Base-by-base conservation (phyloP, 1,140 invertebrate genomes). In the Antheraea mylitta region DNA sequence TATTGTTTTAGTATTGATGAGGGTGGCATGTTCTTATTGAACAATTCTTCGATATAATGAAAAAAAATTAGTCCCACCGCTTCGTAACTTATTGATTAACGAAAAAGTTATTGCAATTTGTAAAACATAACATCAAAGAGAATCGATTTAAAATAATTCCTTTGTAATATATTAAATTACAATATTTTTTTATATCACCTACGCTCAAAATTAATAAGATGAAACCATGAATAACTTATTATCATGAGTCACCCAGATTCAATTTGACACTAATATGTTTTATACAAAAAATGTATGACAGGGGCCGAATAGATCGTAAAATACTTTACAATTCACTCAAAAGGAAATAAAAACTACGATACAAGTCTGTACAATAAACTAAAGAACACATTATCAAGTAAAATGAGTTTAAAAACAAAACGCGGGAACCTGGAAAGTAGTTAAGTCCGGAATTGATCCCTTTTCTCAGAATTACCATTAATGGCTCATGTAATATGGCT, bases 401-500 rank as follows among this genome's bases (percentile, higher is more conserved):
- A 64, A 64, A 64, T 18, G 16, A 64, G 16, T 13, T 6, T 37
- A 58, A 64, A 64, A 69, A 64, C 53, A 7, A n/a, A 45, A 61
- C 22, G 10, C 30, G 13, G 10, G 48, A 67, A 64, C 67, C 70
- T 13, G 9, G 38, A 42, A 30, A 61, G 64, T 67, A 16, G 62
- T 72, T 75, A 72, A 38, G 36, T 18, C 6, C 36, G n/a, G 71
- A 72, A 66, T 73, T 62, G 66, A 42, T 42, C n/a, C 6, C 8
- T 63, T 73, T 68, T 70, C 68, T 67, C 45, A 71, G 70, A 71
- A 71, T 16, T 10, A 16, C 9, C 18, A 30, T 38, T 58, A 58
- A 68, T 69, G 61, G 45, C 19, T 22, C 38, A 9, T 61, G 68
- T 68, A 71, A 75, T 75, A 73, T 75, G 71, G 71, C 76, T 78